phyloP scores from a whole-genome alignment of 2,113 vertebrate species.

The Litocranius walleri region DNA sequence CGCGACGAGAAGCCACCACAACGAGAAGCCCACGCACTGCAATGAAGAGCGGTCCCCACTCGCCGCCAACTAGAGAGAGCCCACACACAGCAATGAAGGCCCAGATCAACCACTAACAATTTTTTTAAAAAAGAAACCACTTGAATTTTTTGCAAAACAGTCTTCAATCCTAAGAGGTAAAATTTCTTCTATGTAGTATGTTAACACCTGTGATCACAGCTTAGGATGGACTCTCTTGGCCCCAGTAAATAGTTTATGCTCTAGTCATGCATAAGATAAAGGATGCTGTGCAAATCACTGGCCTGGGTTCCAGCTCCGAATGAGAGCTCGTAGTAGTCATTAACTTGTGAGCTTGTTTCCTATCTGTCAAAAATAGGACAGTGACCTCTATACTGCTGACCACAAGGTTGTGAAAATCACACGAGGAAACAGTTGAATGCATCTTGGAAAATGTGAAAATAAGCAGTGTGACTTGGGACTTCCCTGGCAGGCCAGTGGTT shows the following conservation, averaged over 20 bases:
- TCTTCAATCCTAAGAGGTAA: not conserved
- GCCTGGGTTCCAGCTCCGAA: not conserved
- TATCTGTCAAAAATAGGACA: not conserved
- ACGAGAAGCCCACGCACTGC: not conserved
- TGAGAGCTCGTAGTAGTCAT: not conserved
- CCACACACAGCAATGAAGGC: not conserved
- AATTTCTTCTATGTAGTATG: not conserved
- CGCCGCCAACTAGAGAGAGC: not conserved
- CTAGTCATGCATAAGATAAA: not conserved
- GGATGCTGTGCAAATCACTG: not conserved
- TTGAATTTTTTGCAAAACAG: not conserved
- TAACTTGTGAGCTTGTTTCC: not conserved
- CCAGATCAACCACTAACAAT: not conserved
- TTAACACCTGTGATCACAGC: not conserved
- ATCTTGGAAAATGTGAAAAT: not conserved
- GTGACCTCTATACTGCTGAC: not conserved
- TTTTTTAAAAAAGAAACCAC: not conserved
- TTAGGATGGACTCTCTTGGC: not conserved
- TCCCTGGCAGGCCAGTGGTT: not conserved
- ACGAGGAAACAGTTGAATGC: not conserved
- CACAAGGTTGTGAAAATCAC: not conserved
- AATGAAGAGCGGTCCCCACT: not conserved
- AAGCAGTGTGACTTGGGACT: not conserved
- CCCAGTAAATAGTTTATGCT: not conserved
- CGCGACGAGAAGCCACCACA: accelerated